Base-by-base conservation (phyloP, 2,888 invertebrate species). In the Thereva nobilitata region DNA sequence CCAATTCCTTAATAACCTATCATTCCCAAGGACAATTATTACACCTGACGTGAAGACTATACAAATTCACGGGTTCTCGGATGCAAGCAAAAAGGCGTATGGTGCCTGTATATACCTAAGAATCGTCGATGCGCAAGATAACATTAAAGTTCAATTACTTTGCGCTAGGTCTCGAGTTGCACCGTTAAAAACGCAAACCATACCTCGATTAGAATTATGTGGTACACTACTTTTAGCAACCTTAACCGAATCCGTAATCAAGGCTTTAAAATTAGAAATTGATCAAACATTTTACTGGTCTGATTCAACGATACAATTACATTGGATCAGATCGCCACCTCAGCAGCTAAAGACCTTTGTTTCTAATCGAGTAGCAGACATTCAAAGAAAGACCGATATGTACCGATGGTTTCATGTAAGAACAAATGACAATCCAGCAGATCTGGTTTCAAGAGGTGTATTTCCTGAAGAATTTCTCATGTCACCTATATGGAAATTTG, bases 131-230 rank as follows among this genome's bases (percentile, higher is more conserved):
- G 2, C 9, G 4, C 7, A 67, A 40, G 42, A n/a, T 3, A 38
- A 35, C 4, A 41, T 42, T n/a, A n/a, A n/a, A n/a, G n/a, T n/a
- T n/a, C n/a, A n/a, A n/a, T n/a, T n/a, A n/a, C n/a, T n/a, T n/a
- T 37, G 50, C 3, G 40, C 64, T 1, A 67, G 64, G 54, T 52
- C 64, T 1, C 38, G 50, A n/a, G 59, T 68, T 1, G 66, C 68
- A 4, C 70, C 70, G 8, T 9, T 64, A n/a, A 59, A 65, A 54
- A 66, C 45, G 35, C 41, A 72, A 4, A 65, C 74, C 5, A 45
- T 76, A 23, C 76, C 76, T 6, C 38, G 72, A 9, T 53, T 75
- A 10, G 75, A 76, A 54, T 73, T n/a, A n/a, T n/a, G 72, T 63
- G 74, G 68, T n/a, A 75, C 75, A 7, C 45, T n/a, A 8, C 45